These are phyloP conservation scores for Okamejei kenojei DNA, from an alignment of 2,797 vertebrate genomes.

Conservation along the genomic window DNA sequence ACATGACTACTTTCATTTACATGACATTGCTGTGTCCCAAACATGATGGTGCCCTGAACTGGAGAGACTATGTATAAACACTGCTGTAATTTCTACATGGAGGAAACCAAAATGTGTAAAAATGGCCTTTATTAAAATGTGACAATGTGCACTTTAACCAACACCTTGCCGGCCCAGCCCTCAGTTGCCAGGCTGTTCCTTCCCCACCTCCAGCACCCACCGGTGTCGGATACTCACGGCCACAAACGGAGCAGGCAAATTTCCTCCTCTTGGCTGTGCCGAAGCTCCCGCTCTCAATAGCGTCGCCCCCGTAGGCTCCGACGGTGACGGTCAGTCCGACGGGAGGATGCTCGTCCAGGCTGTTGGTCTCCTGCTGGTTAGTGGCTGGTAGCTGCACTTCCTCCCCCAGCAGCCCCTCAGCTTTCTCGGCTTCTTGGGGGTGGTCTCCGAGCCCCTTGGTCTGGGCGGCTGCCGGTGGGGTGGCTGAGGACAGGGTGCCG, in stretches of 20 bases:
- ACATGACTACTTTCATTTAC: too few species aligned
- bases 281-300: conserved; percentile 52
- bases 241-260: conserved; percentile 79
- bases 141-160: too few species aligned
- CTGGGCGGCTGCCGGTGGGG: conserved; percentile 54
- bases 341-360: conserved; percentile 71
- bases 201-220: not conserved
- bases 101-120: too few species aligned
- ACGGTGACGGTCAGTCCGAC: conserved; percentile 70
- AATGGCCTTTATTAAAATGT: too few species aligned
- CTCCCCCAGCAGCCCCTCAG: conserved; percentile 55
- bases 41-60: too few species aligned
- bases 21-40: too few species aligned
- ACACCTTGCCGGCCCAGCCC: too few species aligned
- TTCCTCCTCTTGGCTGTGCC: conserved; percentile 81
- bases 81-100: too few species aligned
- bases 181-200: not conserved
- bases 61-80: too few species aligned
- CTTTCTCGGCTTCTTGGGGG: conserved; percentile 56
- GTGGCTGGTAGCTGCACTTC: conserved; percentile 49
- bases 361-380: conserved; percentile 52
- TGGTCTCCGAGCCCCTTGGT: conserved; percentile 71
- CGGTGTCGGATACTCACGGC: conserved; percentile 69
- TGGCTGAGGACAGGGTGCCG: conserved; percentile 63
- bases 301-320: conserved; percentile 58